These are phyloP conservation scores for Schmidtea mediterranea DNA, from an alignment of 1,140 invertebrate genomes.

Conservation along the genomic window DNA sequence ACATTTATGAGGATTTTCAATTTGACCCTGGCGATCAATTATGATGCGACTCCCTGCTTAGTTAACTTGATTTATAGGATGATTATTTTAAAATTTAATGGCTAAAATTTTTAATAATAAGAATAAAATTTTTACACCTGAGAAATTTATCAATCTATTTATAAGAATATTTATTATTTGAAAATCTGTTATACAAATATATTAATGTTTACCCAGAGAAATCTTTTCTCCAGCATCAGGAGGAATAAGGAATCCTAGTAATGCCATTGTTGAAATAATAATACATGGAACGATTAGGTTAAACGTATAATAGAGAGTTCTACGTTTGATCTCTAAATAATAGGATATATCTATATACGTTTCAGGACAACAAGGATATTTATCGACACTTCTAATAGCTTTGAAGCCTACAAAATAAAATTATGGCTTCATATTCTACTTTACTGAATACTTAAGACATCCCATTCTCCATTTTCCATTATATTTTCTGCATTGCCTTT, in stretches of 20 bases:
- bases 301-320: constrained; percentile 94
- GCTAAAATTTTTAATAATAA: too few relatives aligned
- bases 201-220: constrained; percentile 10
- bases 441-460: background rate
- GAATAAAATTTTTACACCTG: too few relatives aligned
- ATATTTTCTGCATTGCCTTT: background rate
- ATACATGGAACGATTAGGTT: constrained; percentile 93
- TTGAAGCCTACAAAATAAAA: background rate
- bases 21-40: too few relatives aligned
- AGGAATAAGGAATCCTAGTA: constrained; percentile 78
- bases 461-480: background rate
- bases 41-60: too few relatives aligned
- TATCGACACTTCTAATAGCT: background rate
- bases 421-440: too few relatives aligned
- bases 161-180: too few relatives aligned
- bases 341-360: background rate
- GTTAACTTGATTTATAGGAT: too few relatives aligned
- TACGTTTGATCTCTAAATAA: constrained; percentile 58
- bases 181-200: too few relatives aligned
- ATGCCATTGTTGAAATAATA: constrained; percentile 82
- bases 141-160: too few relatives aligned
- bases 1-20: too few relatives aligned
- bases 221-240: constrained; percentile 83
- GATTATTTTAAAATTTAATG: too few relatives aligned
- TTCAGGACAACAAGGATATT: background rate